Percentiles rank a stretch among this genome's conserved stretches.
Conservation (phyloP, 2,113 vertebrate species). For the Dipodomys merriami region DNA sequence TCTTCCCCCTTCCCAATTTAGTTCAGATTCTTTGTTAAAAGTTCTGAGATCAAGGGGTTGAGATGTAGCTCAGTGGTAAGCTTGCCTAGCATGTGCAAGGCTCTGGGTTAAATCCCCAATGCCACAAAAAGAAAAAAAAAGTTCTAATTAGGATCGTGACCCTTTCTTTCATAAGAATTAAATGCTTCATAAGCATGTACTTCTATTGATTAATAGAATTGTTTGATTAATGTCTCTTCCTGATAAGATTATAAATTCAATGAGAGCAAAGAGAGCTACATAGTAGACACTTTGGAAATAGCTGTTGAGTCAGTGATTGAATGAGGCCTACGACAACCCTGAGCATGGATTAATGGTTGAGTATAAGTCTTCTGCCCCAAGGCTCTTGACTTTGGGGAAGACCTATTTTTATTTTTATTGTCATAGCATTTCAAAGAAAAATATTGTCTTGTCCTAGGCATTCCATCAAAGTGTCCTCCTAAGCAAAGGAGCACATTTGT, state of each 20-base stretch:
- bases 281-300: constrained; percentile 43
- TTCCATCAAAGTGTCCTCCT: constrained; percentile 71
- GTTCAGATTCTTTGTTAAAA: neutral
- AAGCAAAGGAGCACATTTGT: constrained; percentile 53
- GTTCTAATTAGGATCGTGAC: neutral
- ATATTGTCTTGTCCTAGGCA: constrained; percentile 47
- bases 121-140: neutral
- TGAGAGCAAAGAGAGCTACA: constrained; percentile 8
- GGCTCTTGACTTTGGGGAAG: constrained; percentile 15
- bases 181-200: neutral
- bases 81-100: neutral
- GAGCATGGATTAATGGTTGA: constrained; percentile 31
- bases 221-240: neutral
- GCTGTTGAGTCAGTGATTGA: constrained; percentile 45
- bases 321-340: constrained; percentile 24
- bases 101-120: neutral
- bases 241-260: constrained; percentile 34
- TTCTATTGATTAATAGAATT: constrained; percentile 35
- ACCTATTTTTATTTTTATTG: constrained; percentile 69
- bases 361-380: constrained; percentile 52
- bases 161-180: constrained; percentile 5
- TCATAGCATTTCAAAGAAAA: constrained; percentile 72
- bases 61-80: neutral
- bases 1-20: neutral
- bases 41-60: neutral